Conservation (phyloP, 2,797 vertebrate genomes). For the Adrianichthys oophorus region DNA sequence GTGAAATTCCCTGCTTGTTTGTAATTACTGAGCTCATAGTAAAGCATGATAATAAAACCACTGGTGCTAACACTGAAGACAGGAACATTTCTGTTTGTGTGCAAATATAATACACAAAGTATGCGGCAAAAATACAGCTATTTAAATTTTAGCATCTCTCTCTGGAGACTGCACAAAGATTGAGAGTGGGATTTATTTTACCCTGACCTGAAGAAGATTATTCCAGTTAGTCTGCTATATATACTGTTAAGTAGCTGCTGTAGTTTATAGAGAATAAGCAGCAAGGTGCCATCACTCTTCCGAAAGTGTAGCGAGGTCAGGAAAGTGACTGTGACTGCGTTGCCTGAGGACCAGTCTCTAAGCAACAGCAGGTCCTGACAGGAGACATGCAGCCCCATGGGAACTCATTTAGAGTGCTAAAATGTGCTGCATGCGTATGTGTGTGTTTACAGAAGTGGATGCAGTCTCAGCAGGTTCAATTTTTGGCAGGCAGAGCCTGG, state of each 20-base stretch:
- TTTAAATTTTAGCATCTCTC: conserved; percentile 37
- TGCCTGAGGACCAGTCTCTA: conserved; percentile 72
- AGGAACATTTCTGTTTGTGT: conserved; percentile 27
- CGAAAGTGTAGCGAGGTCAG: conserved; percentile 65
- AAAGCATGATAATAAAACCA: conserved; percentile 58
- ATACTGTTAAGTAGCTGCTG: conserved; percentile 7
- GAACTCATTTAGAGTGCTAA: conserved; percentile 76
- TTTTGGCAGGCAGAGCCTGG: conserved; percentile 52
- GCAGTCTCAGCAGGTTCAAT: conserved; percentile 49
- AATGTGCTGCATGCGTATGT: conserved; percentile 33
- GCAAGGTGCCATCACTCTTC: conserved; percentile 62
- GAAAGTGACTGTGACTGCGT: conserved; percentile 60
- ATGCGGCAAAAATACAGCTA: conserved; percentile 19
- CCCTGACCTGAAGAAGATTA: conserved; percentile 18
- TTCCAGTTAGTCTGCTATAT: conserved; percentile 28
- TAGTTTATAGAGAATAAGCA: conserved; percentile 44
- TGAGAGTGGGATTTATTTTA: conserved; percentile 19
- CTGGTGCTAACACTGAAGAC: conserved; percentile 42
- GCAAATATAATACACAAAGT: conserved; percentile 15
- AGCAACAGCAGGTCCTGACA: conserved; percentile 75
- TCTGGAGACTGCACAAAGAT: conserved; percentile 30
- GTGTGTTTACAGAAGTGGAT: conserved; percentile 51
- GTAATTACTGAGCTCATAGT: conserved; percentile 67
- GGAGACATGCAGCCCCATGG: conserved; percentile 62
- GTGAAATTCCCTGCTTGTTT: conserved; percentile 60